Evolutionary conservation across 2,797 vertebrate species (phyloP).

Genomic region (Premnoplex brunnescens): DNA sequence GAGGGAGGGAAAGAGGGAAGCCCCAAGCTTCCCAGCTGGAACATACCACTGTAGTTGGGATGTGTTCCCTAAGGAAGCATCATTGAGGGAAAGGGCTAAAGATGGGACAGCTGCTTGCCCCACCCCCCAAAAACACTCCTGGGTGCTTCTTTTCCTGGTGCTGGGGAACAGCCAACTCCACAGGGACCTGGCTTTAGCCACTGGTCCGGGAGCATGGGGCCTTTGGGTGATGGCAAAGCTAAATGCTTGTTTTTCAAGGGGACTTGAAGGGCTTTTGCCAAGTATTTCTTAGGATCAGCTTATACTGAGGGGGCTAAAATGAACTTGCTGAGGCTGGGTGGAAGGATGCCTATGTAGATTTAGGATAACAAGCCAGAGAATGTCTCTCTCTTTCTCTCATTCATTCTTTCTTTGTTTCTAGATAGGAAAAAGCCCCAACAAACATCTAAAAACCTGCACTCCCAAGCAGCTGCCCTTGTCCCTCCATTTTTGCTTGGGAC

Average conservation of each 20-base stretch:
- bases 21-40: not conserved
- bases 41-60: not conserved
- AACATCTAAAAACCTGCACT: conserved; percentile 57
- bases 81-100: not conserved
- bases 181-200: not conserved
- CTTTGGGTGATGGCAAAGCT: not conserved
- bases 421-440: conserved; percentile 11
- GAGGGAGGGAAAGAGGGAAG: conserved; percentile 1
- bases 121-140: not conserved
- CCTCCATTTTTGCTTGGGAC: conserved; percentile 50
- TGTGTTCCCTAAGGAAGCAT: not conserved
- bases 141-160: not conserved
- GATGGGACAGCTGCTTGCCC: not conserved
- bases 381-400: not conserved
- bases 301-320: conserved; percentile 23
- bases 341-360: conserved; percentile 36
- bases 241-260: not conserved
- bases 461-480: conserved; percentile 50
- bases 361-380: conserved; percentile 44
- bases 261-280: not conserved
- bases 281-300: conserved; percentile 27
- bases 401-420: conserved; percentile 6
- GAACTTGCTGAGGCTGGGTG: conserved; percentile 39
- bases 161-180: not conserved
- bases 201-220: not conserved